phyloP scores from a whole-genome alignment of 2,113 vertebrate species.

The Zingel zingel region DNA sequence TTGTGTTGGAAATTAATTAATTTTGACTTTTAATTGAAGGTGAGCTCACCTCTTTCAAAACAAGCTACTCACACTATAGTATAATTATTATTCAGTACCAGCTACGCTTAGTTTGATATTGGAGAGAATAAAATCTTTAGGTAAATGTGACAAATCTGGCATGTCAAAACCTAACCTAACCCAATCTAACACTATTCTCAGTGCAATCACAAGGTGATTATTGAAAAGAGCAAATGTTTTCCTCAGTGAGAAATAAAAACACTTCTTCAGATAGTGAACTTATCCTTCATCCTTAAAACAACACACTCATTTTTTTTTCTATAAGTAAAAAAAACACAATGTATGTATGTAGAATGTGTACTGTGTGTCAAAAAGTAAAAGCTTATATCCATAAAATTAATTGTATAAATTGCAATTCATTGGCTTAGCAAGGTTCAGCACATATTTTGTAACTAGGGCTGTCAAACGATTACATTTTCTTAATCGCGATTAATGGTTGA shows the following conservation, averaged over 20 bases:
- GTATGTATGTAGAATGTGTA: no score
- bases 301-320: neutral
- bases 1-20: slow-evolving; percentile 68
- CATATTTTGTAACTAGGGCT: no score
- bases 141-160: neutral
- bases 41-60: slow-evolving; percentile 44
- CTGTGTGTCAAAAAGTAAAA: neutral
- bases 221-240: neutral
- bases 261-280: neutral
- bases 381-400: neutral
- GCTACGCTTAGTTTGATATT: slow-evolving; percentile 18
- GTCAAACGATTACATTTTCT: no score
- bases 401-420: neutral
- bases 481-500: no score
- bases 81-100: slow-evolving; percentile 22
- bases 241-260: neutral
- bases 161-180: neutral
- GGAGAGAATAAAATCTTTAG: neutral
- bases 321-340: neutral
- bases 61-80: slow-evolving; percentile 8
- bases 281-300: neutral
- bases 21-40: slow-evolving; percentile 46
- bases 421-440: neutral
- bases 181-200: neutral
- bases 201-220: neutral